phyloP scores from a whole-genome alignment of 2,797 vertebrate genomes.

The Danio jaintianensis region DNA sequence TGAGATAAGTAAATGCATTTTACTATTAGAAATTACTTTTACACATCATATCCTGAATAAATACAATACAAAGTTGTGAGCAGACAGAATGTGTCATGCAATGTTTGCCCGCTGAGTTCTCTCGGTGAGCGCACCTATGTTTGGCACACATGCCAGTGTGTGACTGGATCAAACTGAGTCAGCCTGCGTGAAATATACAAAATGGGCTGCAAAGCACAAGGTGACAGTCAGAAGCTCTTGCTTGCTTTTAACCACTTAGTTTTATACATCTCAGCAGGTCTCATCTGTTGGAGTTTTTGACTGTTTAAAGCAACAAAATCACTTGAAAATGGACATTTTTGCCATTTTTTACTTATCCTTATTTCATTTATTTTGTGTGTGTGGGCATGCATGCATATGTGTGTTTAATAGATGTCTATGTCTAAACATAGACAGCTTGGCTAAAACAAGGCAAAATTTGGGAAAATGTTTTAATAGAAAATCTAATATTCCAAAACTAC shows the following conservation, averaged over 20 bases:
- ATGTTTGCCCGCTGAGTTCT: constrained; percentile 10
- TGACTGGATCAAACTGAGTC: constrained; percentile 39
- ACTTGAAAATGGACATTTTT: not conserved
- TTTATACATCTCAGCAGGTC: not conserved
- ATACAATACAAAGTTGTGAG: not conserved
- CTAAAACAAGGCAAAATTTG: too few species aligned
- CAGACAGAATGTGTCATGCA: not conserved
- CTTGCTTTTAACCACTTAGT: constrained; percentile 13
- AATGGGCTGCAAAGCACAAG: constrained; percentile 21
- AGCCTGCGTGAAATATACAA: not conserved
- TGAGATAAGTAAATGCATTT: not conserved
- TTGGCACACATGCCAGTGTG: constrained; percentile 40
- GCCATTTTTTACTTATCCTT: not conserved
- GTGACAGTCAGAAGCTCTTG: constrained; percentile 37
- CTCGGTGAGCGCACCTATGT: constrained; percentile 2
- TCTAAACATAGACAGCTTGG: too few species aligned
- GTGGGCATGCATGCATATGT: too few species aligned
- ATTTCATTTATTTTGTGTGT: not conserved
- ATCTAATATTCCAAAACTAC: too few species aligned
- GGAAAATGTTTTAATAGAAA: too few species aligned
- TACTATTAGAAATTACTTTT: not conserved
- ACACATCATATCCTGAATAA: not conserved
- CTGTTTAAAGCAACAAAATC: not conserved
- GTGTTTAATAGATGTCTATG: too few species aligned
- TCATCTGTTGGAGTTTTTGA: not conserved